phyloP scores from a whole-genome alignment of 2,888 invertebrate species.

The Tholera decimalis region DNA sequence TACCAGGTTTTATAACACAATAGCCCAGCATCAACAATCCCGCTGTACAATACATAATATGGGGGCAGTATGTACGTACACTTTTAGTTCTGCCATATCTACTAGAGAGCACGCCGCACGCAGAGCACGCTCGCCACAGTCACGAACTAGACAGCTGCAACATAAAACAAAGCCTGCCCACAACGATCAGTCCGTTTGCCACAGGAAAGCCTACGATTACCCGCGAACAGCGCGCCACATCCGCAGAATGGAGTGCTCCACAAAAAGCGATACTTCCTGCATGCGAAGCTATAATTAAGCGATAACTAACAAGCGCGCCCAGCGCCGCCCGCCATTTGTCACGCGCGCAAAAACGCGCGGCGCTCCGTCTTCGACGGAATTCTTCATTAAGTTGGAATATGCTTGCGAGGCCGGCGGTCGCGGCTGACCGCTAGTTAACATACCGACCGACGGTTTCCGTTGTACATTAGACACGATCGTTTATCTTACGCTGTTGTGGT shows the following conservation, averaged over 20 bases:
- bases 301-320: conserved; percentile 57
- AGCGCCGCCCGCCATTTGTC: conserved; percentile 62
- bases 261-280: conserved; percentile 55
- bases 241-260: conserved; percentile 22
- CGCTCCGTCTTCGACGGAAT: conserved; percentile 60
- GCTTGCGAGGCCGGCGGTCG: conserved; percentile 25
- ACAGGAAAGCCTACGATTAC: conserved; percentile 17
- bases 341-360: conserved; percentile 61
- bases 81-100: no score
- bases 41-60: background rate
- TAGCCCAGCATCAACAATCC: background rate
- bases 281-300: conserved; percentile 63
- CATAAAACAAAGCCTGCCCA: conserved; percentile 4
- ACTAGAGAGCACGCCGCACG: no score
- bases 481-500: conserved; percentile 36
- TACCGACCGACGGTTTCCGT: conserved; percentile 33
- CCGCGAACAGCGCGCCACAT: conserved; percentile 17
- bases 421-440: conserved; percentile 50
- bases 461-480: conserved; percentile 31
- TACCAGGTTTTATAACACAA: no score
- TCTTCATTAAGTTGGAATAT: conserved; percentile 66
- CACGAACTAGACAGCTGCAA: background rate
- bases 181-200: conserved; percentile 9
- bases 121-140: no score
- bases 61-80: background rate